These are phyloP conservation scores for Drosophila nigrodunni DNA, from an alignment of 1,140 invertebrate genomes.

Conservation along the genomic window DNA sequence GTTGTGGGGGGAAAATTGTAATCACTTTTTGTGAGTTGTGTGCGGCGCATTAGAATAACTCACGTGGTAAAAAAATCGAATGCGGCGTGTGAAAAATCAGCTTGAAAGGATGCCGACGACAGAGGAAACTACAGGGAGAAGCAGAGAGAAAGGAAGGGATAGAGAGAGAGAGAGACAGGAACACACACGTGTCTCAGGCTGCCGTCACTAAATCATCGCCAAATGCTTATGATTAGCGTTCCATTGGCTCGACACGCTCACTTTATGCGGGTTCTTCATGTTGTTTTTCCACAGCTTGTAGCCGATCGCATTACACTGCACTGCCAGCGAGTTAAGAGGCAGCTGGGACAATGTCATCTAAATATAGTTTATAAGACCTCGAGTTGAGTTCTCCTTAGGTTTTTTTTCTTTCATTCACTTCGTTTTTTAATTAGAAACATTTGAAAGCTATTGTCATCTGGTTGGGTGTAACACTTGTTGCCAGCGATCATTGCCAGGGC, in stretches of 20 bases:
- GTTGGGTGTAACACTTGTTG: constrained; percentile 66
- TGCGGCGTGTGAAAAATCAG: constrained; percentile 77
- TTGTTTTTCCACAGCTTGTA: constrained; percentile 11
- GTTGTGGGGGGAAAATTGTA: constrained; percentile 6
- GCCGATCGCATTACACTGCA: constrained; percentile 68
- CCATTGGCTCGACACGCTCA: constrained; percentile 49
- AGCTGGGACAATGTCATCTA: constrained; percentile 47
- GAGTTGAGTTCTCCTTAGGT: constrained; percentile 12
- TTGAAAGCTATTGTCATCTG: constrained; percentile 75
- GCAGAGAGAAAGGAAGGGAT: neutral
- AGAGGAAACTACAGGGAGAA: constrained; percentile 14
- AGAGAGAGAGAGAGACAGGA: neutral
- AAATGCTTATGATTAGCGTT: constrained; percentile 80
- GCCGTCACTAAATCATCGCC: constrained; percentile 75
- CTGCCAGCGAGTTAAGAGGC: constrained; percentile 66
- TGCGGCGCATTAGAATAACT: constrained; percentile 53
- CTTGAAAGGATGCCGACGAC: constrained; percentile 75
- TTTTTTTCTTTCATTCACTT: constrained; percentile 1
- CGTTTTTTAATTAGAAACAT: constrained; percentile 80
- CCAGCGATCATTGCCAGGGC: constrained; percentile 66
- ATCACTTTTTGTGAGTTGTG: constrained; percentile 53
- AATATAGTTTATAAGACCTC: constrained; percentile 4
- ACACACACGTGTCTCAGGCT: constrained; percentile 68
- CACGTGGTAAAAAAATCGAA: constrained; percentile 54
- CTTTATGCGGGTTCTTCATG: constrained; percentile 48